Evolutionary conservation across 2,113 vertebrate genomes (phyloP).

Genomic region (Choloepus hoffmanni): DNA sequence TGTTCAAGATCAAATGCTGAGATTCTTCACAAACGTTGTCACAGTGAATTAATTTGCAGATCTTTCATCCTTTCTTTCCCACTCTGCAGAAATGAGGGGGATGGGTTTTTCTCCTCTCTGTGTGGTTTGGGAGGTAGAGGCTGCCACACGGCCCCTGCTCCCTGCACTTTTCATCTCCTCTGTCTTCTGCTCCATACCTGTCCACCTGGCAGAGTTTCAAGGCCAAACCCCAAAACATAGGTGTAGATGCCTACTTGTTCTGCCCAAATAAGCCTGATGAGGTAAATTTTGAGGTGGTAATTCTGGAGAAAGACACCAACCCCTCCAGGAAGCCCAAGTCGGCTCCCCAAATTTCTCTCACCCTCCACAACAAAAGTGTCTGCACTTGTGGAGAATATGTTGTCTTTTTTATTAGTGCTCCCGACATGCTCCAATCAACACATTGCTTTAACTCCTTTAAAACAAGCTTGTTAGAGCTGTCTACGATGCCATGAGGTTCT

Average conservation of each 20-base stretch:
- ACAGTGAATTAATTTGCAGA: constrained; percentile 82
- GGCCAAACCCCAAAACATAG: not conserved
- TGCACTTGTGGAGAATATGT: not conserved
- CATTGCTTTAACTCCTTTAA: constrained; percentile 40
- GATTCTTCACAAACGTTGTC: constrained; percentile 85
- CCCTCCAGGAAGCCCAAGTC: not conserved
- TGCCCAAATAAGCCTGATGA: constrained; percentile 2
- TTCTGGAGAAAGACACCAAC: not conserved
- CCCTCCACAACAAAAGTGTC: not conserved
- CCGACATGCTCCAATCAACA: not conserved
- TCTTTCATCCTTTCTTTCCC: constrained; percentile 83
- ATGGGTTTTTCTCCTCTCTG: constrained; percentile 61
- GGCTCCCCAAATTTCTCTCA: not conserved
- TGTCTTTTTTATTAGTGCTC: not conserved
- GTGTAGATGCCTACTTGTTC: constrained; percentile 8
- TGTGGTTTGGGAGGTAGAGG: constrained; percentile 63
- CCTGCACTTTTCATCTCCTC: accelerated
- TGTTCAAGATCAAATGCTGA: constrained; percentile 85
- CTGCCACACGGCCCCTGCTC: not conserved
- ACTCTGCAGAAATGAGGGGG: constrained; percentile 81
- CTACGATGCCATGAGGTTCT: not conserved
- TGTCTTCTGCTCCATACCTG: not conserved
- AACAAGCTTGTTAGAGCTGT: constrained; percentile 2
- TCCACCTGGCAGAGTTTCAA: not conserved
- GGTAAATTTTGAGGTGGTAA: not conserved